Evolutionary conservation across 2,113 vertebrate species (phyloP), one percentile per base, ranked within the genome.

Genomic region (Ondatra zibethicus): DNA sequence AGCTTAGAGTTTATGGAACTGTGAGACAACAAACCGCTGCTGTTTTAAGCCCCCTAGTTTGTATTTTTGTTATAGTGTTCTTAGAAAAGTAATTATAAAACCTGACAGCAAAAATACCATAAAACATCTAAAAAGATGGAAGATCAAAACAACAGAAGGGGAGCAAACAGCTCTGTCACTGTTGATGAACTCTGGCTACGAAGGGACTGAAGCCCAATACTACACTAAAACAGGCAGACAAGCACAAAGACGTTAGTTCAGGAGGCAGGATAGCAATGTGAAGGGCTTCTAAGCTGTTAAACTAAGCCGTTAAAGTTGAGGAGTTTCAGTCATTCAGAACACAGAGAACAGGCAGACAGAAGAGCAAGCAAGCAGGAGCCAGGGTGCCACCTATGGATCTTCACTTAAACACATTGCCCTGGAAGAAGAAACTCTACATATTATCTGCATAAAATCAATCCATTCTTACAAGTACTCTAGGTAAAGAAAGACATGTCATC

Each of bases 241-340:
- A 76, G 66, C 27, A 87, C 96, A 93, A 94, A 19, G 86, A 75
- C 12, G 10, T 19, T 73, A 63, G 31, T 84, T 16, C 82, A 92
- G 61, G 85, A 84, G 94, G 82, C 50, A 27, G 29, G 0, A 27
- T 1, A 87, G 58, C 50, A 77, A 5, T 52, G 45, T 9, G 19
- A 68, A 87, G 10, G 88, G 31, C 86, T 21, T 94, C 58, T 5
- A 2, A 21, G 58, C 58, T 7, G 19, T 58, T 58, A 58, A 21
- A 78, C 36, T 84, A 94, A 95, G 93, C 36, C 13, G 82, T n/a
- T 95, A 25, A 88, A 85, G 45, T 75, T 31, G 89, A 66, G 91
- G 93, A 80, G 23, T 55, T 97, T 93, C 19, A 73, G 25, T 66
- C 93, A 95, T 63, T 13, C 21, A 86, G 16, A 73, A 13, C 85